Percentiles rank a stretch among this genome's conserved stretches.
Evolutionary conservation across 2,113 vertebrate genomes (phyloP).

Genomic region (Eidolon helvum): DNA sequence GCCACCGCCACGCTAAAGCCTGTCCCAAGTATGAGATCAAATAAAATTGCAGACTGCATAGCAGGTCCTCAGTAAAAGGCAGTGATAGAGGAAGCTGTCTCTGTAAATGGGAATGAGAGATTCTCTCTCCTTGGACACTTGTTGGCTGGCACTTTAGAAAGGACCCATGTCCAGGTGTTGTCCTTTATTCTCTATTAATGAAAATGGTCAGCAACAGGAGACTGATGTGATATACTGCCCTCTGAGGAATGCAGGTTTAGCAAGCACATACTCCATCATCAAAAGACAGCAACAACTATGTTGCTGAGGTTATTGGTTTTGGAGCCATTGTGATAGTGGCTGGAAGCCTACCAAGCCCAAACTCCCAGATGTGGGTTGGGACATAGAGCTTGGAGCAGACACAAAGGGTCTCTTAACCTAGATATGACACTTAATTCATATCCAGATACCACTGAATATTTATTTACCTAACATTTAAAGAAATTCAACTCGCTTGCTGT

Average conservation of each 20-base stretch:
- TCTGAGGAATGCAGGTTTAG: neutral
- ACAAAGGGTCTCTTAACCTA: too few relatives aligned
- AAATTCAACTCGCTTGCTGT: neutral
- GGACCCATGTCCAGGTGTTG: neutral
- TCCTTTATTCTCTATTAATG: neutral
- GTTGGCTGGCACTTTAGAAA: neutral
- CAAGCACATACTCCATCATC: rapidly evolving
- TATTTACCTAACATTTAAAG: neutral
- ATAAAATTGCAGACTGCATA: neutral
- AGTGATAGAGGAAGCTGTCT: too few relatives aligned
- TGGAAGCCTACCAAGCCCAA: neutral
- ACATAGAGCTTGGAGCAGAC: neutral
- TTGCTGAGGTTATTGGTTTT: neutral
- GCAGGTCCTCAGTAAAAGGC: neutral
- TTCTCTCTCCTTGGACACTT: neutral
- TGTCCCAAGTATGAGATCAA: neutral
- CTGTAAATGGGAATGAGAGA: neutral
- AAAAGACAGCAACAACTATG: neutral
- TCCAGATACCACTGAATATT: neutral
- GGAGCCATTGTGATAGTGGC: neutral
- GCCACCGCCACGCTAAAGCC: neutral
- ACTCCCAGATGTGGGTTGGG: neutral
- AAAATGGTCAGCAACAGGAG: neutral
- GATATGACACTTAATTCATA: neutral
- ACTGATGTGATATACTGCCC: rapidly evolving